Percentiles rank a stretch among this genome's conserved stretches.
phyloP scores from a whole-genome alignment of 2,797 vertebrate genomes.

The Huso huso region DNA sequence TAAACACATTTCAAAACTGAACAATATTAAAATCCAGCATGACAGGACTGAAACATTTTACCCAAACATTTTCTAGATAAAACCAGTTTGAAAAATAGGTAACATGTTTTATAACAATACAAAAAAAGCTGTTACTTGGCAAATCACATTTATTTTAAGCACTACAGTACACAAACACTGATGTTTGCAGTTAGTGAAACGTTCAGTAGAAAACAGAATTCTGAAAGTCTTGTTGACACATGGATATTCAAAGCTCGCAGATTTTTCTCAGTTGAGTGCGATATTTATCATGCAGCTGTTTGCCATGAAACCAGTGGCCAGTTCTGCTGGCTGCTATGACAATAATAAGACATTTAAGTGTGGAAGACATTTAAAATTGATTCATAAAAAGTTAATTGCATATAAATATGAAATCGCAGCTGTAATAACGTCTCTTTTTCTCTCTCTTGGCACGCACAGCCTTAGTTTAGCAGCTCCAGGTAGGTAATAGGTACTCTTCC shows the following conservation, averaged over 20 bases:
- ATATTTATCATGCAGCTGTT: slow-evolving; percentile 57
- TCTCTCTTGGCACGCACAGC: neutral
- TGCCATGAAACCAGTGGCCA: slow-evolving; percentile 41
- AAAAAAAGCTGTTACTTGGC: slow-evolving; percentile 23
- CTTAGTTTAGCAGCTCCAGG: slow-evolving; percentile 92
- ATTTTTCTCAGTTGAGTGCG: slow-evolving; percentile 43
- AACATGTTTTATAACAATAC: slow-evolving; percentile 7
- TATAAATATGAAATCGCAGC: slow-evolving; percentile 64
- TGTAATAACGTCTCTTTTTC: slow-evolving; percentile 42
- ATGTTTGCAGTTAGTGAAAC: slow-evolving; percentile 65
- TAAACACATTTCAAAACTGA: no score
- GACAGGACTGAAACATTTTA: no score
- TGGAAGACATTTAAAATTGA: slow-evolving; percentile 61
- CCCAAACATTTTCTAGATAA: no score
- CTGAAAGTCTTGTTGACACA: slow-evolving; percentile 47
- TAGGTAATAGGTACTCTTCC: slow-evolving; percentile 98
- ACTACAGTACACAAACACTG: slow-evolving; percentile 55
- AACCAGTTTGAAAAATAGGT: no score
- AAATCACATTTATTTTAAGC: slow-evolving; percentile 23
- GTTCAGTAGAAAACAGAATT: slow-evolving; percentile 60
- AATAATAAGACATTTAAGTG: slow-evolving; percentile 49
- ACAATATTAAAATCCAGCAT: no score
- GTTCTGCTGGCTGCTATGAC: slow-evolving; percentile 45
- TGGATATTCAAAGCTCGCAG: slow-evolving; percentile 57
- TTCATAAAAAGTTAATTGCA: slow-evolving; percentile 60